A percentile compares a stretch with the other conserved stretches of the same genome.
Conservation (phyloP, 1,140 invertebrate genomes). For the Oscheius sp. region DNA sequence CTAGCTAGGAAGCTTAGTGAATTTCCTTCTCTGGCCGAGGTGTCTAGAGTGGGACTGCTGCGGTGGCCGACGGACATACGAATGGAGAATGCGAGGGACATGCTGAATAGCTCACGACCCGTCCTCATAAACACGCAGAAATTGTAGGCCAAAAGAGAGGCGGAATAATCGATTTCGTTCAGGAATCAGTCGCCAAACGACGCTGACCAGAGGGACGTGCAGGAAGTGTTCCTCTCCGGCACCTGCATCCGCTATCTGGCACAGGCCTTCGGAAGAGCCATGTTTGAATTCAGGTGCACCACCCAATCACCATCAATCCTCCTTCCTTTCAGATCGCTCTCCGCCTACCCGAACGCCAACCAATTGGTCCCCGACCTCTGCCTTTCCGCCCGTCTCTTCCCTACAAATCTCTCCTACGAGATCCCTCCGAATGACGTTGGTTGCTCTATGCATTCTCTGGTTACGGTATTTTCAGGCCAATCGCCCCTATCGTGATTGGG, state of each 20-base stretch:
- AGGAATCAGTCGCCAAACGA: background rate
- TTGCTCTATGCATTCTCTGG: background rate
- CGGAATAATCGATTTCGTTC: too few species aligned
- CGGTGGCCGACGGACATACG: background rate
- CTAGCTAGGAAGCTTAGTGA: background rate
- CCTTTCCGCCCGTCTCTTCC: background rate
- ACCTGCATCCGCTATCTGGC: background rate
- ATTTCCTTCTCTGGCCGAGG: background rate
- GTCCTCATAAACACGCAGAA: background rate
- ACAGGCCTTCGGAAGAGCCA: slow-evolving; percentile 9
- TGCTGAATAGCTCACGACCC: background rate
- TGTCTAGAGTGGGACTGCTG: background rate
- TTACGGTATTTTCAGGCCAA: slow-evolving; percentile 1
- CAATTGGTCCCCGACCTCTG: background rate
- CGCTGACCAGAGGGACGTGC: background rate
- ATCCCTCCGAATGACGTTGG: background rate
- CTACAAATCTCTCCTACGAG: background rate
- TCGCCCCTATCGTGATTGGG: slow-evolving; percentile 16
- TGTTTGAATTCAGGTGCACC: background rate
- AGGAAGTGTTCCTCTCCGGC: background rate
- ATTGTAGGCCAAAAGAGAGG: background rate
- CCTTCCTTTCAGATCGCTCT: too few species aligned
- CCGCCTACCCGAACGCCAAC: too few species aligned
- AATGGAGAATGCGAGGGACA: background rate
- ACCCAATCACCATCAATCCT: background rate